These are phyloP conservation scores for Caenorhabditis remanei DNA, from an alignment of 1,140 invertebrate genomes.

Conservation along the genomic window DNA sequence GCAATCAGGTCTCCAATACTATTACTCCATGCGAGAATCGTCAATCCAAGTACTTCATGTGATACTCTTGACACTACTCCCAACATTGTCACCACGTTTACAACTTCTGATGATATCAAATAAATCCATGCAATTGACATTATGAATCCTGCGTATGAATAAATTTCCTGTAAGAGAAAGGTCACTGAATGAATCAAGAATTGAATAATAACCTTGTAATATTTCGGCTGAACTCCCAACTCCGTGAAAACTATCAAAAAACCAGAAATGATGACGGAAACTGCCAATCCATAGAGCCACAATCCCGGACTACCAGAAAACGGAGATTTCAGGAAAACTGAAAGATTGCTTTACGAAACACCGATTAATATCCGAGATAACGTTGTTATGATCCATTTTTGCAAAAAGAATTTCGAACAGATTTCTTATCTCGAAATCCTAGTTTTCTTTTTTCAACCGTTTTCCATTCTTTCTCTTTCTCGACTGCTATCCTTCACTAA, in stretches of 20 bases:
- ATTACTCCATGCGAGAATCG: conserved; percentile 85
- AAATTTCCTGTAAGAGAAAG: conserved; percentile 54
- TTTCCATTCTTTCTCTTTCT: not conserved
- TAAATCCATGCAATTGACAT: conserved; percentile 83
- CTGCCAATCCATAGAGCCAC: conserved; percentile 67
- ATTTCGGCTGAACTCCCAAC: conserved; percentile 26
- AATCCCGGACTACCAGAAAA: conserved; percentile 57
- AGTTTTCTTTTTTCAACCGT: not conserved
- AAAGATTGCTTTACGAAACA: not conserved
- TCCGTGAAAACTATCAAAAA: conserved; percentile 63
- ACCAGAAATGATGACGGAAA: conserved; percentile 67
- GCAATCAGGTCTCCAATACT: conserved; percentile 84
- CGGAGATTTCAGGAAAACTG: conserved; percentile 18
- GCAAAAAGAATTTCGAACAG: not conserved
- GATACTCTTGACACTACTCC: conserved; percentile 70
- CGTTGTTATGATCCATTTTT: no score
- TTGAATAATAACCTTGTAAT: conserved; percentile 5
- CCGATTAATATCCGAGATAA: no score
- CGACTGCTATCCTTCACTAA: not conserved
- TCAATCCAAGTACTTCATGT: conserved; percentile 82
- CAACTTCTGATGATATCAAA: conserved; percentile 83
- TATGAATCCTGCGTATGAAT: conserved; percentile 82
- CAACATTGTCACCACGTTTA: conserved; percentile 81
- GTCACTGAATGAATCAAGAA: no score
- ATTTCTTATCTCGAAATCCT: not conserved